phyloP scores from a whole-genome alignment of 2,888 invertebrate genomes.

The Chouioia cunea region DNA sequence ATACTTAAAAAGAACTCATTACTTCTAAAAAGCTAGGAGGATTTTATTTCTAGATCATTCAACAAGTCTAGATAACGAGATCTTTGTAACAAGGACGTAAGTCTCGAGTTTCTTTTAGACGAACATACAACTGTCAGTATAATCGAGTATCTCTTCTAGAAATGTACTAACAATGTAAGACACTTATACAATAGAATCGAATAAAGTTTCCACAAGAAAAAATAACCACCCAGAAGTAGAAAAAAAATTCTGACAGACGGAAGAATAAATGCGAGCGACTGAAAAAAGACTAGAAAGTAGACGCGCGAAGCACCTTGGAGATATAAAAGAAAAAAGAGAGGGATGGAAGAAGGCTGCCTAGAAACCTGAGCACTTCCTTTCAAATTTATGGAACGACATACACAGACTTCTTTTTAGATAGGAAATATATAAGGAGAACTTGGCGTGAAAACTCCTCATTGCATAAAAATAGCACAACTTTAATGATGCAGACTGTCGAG shows the following conservation, averaged over 20 bases:
- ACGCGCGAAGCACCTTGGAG: conserved; percentile 37
- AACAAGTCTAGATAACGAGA: too few species aligned
- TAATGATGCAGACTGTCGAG: neutral
- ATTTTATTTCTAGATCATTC: too few species aligned
- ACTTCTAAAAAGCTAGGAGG: too few species aligned
- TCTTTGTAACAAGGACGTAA: too few species aligned
- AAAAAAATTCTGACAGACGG: neutral
- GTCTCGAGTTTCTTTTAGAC: too few species aligned
- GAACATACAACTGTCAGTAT: too few species aligned
- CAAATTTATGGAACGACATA: conserved; percentile 48
- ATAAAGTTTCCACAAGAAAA: too few species aligned
- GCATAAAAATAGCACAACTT: neutral
- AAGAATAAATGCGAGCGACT: conserved; percentile 32
- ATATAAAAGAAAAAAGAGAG: conserved; percentile 41
- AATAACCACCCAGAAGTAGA: too few species aligned
- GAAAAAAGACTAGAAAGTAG: conserved; percentile 28
- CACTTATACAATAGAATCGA: too few species aligned
- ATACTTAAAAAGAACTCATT: too few species aligned
- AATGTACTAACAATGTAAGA: too few species aligned
- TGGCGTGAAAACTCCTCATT: conserved; percentile 29
- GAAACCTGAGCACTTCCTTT: conserved; percentile 44
- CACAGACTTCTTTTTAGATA: conserved; percentile 43
- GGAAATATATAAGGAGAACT: conserved; percentile 39
- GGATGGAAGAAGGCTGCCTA: conserved; percentile 1
- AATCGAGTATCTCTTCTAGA: too few species aligned